Evolutionary conservation across 2,888 invertebrate species (phyloP).

Genomic region (Anticlea derivata): DNA sequence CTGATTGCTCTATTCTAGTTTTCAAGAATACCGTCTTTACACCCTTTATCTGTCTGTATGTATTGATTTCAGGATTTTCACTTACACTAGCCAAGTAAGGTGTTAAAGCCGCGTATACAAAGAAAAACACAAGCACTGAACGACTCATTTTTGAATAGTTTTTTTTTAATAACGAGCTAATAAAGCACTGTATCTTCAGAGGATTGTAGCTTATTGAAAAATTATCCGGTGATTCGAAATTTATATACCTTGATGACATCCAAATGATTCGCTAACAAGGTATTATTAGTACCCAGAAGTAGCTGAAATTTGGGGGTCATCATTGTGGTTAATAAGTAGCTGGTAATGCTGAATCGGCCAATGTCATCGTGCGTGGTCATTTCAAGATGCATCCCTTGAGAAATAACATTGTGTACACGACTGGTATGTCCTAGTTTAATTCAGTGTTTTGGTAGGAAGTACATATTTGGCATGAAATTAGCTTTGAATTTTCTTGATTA

Average conservation of each 20-base stretch:
- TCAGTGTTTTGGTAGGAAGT: too few relatives aligned
- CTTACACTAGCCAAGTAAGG: slow-evolving; percentile 51
- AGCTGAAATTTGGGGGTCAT: slow-evolving; percentile 19
- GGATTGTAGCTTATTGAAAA: slow-evolving; percentile 28
- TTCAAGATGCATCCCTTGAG: slow-evolving; percentile 15
- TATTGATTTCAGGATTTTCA: slow-evolving; percentile 9
- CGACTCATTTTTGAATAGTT: slow-evolving; percentile 59
- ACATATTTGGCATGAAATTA: too few relatives aligned
- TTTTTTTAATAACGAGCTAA: too few relatives aligned
- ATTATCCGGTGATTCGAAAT: slow-evolving; percentile 27
- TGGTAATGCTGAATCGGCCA: slow-evolving; percentile 7
- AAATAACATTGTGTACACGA: too few relatives aligned
- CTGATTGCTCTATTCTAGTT: too few relatives aligned
- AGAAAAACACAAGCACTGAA: slow-evolving; percentile 41
- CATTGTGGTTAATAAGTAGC: slow-evolving; percentile 27
- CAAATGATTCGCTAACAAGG: slow-evolving; percentile 16
- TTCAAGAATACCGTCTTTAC: too few relatives aligned
- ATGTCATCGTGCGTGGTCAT: slow-evolving; percentile 13
- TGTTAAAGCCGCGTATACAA: slow-evolving; percentile 43
- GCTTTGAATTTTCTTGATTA: too few relatives aligned
- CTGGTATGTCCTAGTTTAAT: too few relatives aligned
- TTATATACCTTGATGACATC: slow-evolving; percentile 39
- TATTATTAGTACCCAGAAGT: slow-evolving; percentile 23
- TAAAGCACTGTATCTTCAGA: slow-evolving; percentile 12
- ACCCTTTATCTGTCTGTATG: too few relatives aligned